A percentile compares a stretch with the other conserved stretches of the same genome.
These are phyloP conservation scores for Sarcoramphus papa DNA, from an alignment of 2,797 vertebrate genomes.

Conservation along the genomic window DNA sequence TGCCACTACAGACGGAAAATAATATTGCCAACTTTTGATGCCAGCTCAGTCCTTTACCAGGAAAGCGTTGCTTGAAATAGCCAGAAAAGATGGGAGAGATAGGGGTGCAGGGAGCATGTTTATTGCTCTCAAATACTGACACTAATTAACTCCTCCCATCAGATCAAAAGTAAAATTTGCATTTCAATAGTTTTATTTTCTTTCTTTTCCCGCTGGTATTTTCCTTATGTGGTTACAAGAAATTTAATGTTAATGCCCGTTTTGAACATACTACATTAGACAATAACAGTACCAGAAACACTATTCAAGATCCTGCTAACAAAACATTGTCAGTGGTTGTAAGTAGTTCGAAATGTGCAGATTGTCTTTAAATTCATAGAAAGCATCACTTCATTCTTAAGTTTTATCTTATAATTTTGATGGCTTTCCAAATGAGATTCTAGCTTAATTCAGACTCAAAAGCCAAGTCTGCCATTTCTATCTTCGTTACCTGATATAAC, in stretches of 20 bases:
- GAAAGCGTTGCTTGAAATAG: neutral
- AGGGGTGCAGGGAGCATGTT: rapidly evolving
- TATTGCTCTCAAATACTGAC: neutral
- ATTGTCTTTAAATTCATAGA: neutral
- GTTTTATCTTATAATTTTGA: neutral
- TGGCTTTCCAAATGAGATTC: neutral
- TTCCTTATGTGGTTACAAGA: neutral
- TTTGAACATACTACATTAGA: neutral
- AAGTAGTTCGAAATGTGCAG: neutral
- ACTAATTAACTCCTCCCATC: neutral
- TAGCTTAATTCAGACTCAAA: neutral
- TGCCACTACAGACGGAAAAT: neutral
- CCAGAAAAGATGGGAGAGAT: neutral
- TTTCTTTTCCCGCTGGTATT: neutral
- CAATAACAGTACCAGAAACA: neutral
- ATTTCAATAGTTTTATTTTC: neutral
- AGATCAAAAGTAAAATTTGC: neutral
- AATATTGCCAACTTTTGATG: neutral
- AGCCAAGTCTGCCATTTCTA: neutral
- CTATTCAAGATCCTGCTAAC: neutral
- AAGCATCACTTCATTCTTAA: neutral
- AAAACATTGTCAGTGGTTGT: neutral
- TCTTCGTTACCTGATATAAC: neutral
- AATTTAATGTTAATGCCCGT: neutral
- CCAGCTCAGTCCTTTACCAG: neutral